A percentile compares a stretch with the other conserved stretches of the same genome.
phyloP scores from a whole-genome alignment of 2,888 invertebrate genomes.

The Apodemia zela region DNA sequence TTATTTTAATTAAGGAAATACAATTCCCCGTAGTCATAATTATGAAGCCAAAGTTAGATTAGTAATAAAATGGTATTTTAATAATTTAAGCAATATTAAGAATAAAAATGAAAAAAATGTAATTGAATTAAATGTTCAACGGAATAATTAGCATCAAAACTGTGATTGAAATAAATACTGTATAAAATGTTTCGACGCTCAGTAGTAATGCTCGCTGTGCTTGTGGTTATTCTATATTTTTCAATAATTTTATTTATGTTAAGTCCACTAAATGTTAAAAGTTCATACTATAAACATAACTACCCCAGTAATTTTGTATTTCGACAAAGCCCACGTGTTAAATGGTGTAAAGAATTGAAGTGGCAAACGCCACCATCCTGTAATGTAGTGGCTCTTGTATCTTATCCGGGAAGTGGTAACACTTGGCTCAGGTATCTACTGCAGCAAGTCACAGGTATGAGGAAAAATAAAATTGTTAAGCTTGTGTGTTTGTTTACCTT shows the following conservation, averaged over 20 bases:
- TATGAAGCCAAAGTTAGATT: too few species aligned
- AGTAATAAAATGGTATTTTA: too few species aligned
- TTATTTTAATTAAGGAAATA: too few species aligned
- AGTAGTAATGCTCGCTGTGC: constrained; percentile 55
- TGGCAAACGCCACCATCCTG: constrained; percentile 68
- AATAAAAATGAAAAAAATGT: too few species aligned
- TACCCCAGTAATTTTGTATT: constrained; percentile 53
- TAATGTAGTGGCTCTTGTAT: constrained; percentile 83
- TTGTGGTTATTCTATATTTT: constrained; percentile 62
- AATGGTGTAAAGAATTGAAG: constrained; percentile 77
- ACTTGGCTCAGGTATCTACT: constrained; percentile 90
- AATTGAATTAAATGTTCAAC: background rate
- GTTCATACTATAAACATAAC: constrained; percentile 45
- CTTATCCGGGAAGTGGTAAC: constrained; percentile 92
- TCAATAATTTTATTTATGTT: constrained; percentile 65
- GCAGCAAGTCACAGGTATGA: constrained; percentile 87
- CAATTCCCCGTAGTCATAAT: too few species aligned
- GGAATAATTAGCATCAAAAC: background rate
- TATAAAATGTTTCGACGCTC: constrained; percentile 57
- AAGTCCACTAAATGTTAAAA: constrained; percentile 54
- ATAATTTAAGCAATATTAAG: too few species aligned
- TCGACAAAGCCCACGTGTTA: constrained; percentile 50
- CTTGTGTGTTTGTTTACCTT: background rate
- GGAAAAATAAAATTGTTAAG: background rate
- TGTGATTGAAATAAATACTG: background rate